Evolutionary conservation across 2,888 invertebrate species (phyloP).

Genomic region (Tipula helvola): DNA sequence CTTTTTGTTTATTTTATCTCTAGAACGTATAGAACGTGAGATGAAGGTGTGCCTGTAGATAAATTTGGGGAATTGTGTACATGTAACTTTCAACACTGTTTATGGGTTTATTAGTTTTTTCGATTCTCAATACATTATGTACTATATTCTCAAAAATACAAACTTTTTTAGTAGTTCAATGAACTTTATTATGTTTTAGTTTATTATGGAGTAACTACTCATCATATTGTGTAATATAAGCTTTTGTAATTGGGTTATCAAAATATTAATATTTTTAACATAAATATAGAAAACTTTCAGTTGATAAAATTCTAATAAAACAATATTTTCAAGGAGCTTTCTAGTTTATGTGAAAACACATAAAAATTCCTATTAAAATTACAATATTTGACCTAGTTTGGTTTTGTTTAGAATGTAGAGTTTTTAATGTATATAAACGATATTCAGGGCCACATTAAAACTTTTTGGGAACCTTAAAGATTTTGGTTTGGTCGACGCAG

Average conservation of each 20-base stretch:
- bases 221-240: not conserved
- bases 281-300: not conserved
- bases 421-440: no score
- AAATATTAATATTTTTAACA: not conserved
- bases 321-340: not conserved
- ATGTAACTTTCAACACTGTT: not conserved
- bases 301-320: not conserved
- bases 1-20: not conserved
- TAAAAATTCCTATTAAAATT: no score
- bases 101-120: not conserved
- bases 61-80: not conserved
- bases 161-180: no score
- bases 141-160: not conserved
- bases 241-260: not conserved
- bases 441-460: no score
- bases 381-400: no score
- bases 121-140: not conserved
- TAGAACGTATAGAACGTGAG: not conserved
- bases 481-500: no score
- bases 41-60: not conserved
- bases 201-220: not conserved
- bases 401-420: no score
- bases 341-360: not conserved
- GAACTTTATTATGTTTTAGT: not conserved
- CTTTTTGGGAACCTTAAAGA: no score